Evolutionary conservation across 2,797 vertebrate genomes (phyloP).

Genomic region (Enteromius afrohamiltoni): DNA sequence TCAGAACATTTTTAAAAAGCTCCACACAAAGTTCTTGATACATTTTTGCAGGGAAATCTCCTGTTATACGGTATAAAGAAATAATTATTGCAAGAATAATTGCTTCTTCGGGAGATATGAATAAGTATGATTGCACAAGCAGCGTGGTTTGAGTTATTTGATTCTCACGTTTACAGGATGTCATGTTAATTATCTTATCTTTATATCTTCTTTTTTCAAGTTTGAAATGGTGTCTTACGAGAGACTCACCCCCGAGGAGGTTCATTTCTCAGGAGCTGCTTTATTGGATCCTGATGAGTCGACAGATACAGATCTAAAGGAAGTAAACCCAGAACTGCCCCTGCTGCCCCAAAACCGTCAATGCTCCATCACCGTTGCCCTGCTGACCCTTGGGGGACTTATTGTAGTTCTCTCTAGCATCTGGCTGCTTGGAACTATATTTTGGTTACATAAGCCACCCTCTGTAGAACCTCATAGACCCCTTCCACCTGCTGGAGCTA

Average conservation of each 20-base stretch:
- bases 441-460: conserved; percentile 74
- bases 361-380: conserved; percentile 70
- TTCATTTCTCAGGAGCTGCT: conserved; percentile 53
- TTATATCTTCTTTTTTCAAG: conserved; percentile 3
- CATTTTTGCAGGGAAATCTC: neutral
- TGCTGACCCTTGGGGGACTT: conserved; percentile 72
- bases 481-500: conserved; percentile 56
- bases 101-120: neutral
- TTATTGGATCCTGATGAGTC: conserved; percentile 45
- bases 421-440: conserved; percentile 77
- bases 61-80: neutral
- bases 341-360: conserved; percentile 67
- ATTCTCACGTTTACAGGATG: neutral
- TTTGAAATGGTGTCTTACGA: conserved; percentile 64
- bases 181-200: conserved; percentile 3
- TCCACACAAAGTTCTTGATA: neutral
- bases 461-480: conserved; percentile 56
- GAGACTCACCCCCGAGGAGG: conserved; percentile 63
- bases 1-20: neutral
- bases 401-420: conserved; percentile 72
- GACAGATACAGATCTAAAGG: conserved; percentile 56
- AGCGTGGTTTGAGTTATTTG: neutral
- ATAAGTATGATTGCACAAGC: neutral
- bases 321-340: conserved; percentile 63
- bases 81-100: neutral